phyloP scores from a whole-genome alignment of 2,797 vertebrate genomes.

The Eleutherodactylus coqui region DNA sequence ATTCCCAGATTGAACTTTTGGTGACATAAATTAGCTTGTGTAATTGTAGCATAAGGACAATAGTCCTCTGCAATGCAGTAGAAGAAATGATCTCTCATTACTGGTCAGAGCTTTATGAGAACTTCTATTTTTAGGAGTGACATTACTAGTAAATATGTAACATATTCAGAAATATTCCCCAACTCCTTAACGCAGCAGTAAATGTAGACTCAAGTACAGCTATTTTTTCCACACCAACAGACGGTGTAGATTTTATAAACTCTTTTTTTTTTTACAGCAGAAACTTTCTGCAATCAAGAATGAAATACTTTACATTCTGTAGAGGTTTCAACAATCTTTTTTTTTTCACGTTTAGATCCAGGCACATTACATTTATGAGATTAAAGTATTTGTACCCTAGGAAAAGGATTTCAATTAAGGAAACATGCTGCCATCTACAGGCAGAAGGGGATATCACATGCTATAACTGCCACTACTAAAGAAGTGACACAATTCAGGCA shows the following conservation, averaged over 20 bases:
- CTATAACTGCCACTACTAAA: background rate
- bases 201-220: background rate
- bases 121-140: background rate
- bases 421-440: constrained; percentile 48
- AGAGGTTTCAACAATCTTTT: constrained; percentile 21
- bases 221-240: background rate
- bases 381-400: background rate
- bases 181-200: background rate
- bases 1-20: background rate
- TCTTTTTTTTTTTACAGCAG: constrained; percentile 3
- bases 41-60: background rate
- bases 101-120: background rate
- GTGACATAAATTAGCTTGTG: background rate
- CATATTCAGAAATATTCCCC: background rate
- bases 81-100: background rate
- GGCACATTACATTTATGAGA: constrained; percentile 21
- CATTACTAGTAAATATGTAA: background rate
- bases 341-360: constrained; percentile 7
- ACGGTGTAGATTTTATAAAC: background rate
- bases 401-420: background rate
- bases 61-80: constrained; percentile 6
- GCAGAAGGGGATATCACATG: background rate
- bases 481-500: background rate
- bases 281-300: constrained; percentile 31
- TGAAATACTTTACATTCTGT: constrained; percentile 25